A percentile compares a stretch with the other conserved stretches of the same genome.
Conservation (phyloP, 2,113 vertebrate species). For the Sterna hirundo region DNA sequence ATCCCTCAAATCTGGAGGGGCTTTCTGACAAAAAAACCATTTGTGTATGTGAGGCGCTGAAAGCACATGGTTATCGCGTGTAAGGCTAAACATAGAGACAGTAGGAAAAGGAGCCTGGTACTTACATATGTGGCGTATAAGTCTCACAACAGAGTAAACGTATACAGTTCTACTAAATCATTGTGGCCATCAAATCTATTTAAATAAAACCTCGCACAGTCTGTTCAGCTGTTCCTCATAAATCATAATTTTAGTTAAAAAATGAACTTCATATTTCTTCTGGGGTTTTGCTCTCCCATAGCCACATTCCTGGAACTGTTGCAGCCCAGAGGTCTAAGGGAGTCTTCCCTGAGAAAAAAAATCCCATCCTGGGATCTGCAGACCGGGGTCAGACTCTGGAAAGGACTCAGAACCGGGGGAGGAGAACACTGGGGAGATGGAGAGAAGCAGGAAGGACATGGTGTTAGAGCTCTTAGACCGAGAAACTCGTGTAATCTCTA, state of each 20-base stretch:
- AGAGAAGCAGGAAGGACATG: background rate
- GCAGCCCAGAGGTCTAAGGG: background rate
- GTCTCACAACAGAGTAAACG: background rate
- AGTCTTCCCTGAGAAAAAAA: background rate
- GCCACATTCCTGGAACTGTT: slow-evolving; percentile 18
- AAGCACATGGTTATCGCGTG: background rate
- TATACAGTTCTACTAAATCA: slow-evolving; percentile 7
- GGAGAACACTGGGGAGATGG: background rate
- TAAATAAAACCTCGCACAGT: background rate
- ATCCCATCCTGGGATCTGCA: background rate
- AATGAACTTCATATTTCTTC: slow-evolving; percentile 45
- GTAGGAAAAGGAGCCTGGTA: background rate
- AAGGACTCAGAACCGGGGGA: background rate
- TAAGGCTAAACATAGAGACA: background rate
- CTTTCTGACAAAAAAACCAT: background rate
- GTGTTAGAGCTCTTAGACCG: background rate
- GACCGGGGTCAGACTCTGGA: background rate
- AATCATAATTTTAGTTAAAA: slow-evolving; percentile 57
- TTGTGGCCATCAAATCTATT: slow-evolving; percentile 11
- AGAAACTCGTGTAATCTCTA: background rate
- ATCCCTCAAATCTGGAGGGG: background rate
- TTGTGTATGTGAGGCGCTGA: background rate
- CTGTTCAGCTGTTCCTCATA: slow-evolving; percentile 58
- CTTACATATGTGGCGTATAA: background rate
- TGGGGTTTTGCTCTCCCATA: slow-evolving; percentile 17